Evolutionary conservation across 2,797 vertebrate species (phyloP), one percentile per base, ranked within the genome.

Genomic region (Cuculus canorus): DNA sequence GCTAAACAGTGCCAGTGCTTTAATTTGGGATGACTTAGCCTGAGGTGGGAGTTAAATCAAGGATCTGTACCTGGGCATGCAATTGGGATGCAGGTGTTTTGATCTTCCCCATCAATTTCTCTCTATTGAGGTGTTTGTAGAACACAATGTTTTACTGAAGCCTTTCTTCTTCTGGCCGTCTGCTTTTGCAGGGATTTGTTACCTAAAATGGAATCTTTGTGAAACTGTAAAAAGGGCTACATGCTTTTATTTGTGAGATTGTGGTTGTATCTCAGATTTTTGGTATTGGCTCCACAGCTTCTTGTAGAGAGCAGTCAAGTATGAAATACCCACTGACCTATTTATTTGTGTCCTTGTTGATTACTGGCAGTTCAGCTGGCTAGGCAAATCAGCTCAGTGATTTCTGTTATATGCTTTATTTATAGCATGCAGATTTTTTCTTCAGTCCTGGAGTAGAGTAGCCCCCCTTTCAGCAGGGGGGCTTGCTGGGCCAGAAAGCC

Each of bases 241-340:
- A 0, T 84, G 45, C 33, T 64, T 39, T 30, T 66, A 25, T 64
- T 64, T 80, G 27, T 22, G 35, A 41, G 28, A 18, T 28, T 50
- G 17, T 64, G 47, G 17, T 33, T 22, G 4, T 56, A 4, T 71
- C 53, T 79, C 43, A 41, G 39, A 18, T 60, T 71, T 73, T n/a
- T 79, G 57, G 50, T 93, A 71, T 88, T 5, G 1, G 54, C 61
- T 76, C 39, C 25, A 4, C 39, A 61, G 50, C 73, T 82, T 63
- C 80, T 91, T 90, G 77, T 50, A 41, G 66, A 43, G 61, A 80
- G 73, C 86, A 88, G 56, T 82, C 60, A 59, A 88, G 94, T 85
- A 54, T 68, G 83, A 94, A 95, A 90, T 78, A 64, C 30, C 39
- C 91, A 90, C 50, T 96, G 95, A 95, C 95, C 94, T 61, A 77